A percentile compares a stretch with the other conserved stretches of the same genome.
Evolutionary conservation across 2,888 invertebrate species (phyloP).

Genomic region (Anaspis maculata): DNA sequence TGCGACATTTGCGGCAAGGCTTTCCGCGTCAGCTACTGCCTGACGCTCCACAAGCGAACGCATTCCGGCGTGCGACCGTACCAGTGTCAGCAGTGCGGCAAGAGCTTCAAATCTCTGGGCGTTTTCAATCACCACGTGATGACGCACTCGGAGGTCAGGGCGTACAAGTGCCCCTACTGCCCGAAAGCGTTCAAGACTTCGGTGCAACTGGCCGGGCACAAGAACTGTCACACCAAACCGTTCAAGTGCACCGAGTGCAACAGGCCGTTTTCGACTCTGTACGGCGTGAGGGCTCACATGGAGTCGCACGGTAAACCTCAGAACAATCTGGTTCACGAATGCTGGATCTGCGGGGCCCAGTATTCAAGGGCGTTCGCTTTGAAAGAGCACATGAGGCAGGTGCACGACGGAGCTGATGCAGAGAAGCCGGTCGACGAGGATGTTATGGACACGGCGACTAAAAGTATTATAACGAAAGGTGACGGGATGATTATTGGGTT

Average conservation of each 20-base stretch:
- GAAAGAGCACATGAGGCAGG: slow-evolving; percentile 62
- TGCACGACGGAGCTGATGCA: slow-evolving; percentile 40
- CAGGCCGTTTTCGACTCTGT: slow-evolving; percentile 69
- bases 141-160: slow-evolving; percentile 67
- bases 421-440: too few relatives aligned
- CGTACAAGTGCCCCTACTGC: slow-evolving; percentile 67
- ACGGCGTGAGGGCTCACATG: slow-evolving; percentile 68
- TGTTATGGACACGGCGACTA: too few relatives aligned
- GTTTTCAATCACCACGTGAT: slow-evolving; percentile 70
- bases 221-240: slow-evolving; percentile 74
- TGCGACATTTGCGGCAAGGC: slow-evolving; percentile 75
- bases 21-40: slow-evolving; percentile 71
- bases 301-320: slow-evolving; percentile 62
- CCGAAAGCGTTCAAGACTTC: slow-evolving; percentile 74
- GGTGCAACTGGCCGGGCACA: slow-evolving; percentile 71
- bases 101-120: slow-evolving; percentile 70
- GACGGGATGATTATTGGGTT: too few relatives aligned
- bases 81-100: slow-evolving; percentile 62
- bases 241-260: slow-evolving; percentile 70
- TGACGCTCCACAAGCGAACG: slow-evolving; percentile 71
- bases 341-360: slow-evolving; percentile 64
- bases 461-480: too few relatives aligned
- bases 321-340: slow-evolving; percentile 63
- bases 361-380: slow-evolving; percentile 69
- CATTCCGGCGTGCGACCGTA: slow-evolving; percentile 73